Conservation (phyloP, 1,140 invertebrate species). For the Drosophila kohkoa region DNA sequence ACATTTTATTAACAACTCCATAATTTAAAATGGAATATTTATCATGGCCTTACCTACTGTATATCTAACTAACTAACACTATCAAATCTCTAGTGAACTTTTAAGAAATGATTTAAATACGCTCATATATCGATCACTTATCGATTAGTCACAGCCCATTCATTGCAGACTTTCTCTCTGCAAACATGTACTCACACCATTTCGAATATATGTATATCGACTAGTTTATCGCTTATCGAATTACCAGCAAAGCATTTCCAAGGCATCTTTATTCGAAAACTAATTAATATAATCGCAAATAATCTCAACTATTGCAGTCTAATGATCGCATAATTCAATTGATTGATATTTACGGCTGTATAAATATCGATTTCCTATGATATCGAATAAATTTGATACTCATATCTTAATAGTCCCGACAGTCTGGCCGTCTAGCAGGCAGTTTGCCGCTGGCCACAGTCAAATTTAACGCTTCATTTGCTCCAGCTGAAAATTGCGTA, state of each 20-base stretch:
- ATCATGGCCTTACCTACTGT: too few relatives aligned
- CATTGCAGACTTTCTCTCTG: neutral
- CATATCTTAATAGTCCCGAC: conserved; percentile 16
- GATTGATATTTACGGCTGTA: conserved; percentile 9
- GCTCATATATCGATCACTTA: neutral
- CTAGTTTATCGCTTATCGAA: conserved; percentile 9
- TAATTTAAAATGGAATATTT: too few relatives aligned
- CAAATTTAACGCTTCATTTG: conserved; percentile 58
- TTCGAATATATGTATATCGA: neutral
- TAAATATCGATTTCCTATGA: conserved; percentile 9
- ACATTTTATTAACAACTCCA: too few relatives aligned
- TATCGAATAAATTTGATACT: conserved; percentile 14
- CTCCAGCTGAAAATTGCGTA: conserved; percentile 44
- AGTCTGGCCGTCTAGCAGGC: neutral
- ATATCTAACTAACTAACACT: too few relatives aligned
- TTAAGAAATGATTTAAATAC: too few relatives aligned
- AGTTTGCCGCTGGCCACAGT: neutral
- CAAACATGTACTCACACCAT: neutral
- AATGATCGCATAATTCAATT: conserved; percentile 12
- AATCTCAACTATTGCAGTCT: neutral
- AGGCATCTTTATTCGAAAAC: neutral
- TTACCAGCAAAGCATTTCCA: neutral
- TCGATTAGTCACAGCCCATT: neutral
- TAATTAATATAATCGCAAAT: neutral
- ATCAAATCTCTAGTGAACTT: too few relatives aligned